These are phyloP conservation scores for Chrysomallon squamiferum DNA, from an alignment of 1,140 invertebrate species.

Conservation along the genomic window DNA sequence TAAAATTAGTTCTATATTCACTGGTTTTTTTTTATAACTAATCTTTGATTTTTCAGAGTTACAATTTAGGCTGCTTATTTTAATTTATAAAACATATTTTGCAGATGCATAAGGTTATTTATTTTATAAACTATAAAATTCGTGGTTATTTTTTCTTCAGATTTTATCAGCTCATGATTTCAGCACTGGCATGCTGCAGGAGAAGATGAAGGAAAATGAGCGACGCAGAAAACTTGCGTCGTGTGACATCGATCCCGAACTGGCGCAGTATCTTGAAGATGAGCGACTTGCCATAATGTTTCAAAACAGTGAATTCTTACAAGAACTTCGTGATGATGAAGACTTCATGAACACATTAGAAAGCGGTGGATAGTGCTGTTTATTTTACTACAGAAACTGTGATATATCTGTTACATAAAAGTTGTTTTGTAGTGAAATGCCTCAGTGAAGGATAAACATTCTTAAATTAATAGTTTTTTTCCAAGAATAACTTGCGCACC, in stretches of 20 bases:
- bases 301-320: conserved; percentile 93
- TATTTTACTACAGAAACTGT: neutral
- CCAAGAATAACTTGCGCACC: neutral
- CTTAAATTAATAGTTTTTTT: neutral
- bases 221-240: conserved; percentile 47
- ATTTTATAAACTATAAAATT: too few species aligned
- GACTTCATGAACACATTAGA: conserved; percentile 88
- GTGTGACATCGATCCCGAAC: conserved; percentile 63
- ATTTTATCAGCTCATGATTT: conserved; percentile 55
- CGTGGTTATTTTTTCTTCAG: too few species aligned
- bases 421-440: neutral
- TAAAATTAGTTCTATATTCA: too few species aligned
- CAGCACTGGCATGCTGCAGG: conserved; percentile 60
- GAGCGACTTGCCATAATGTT: conserved; percentile 82
- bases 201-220: conserved; percentile 65
- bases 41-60: too few species aligned
- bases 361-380: conserved; percentile 42
- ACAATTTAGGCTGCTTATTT: too few species aligned
- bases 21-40: too few species aligned
- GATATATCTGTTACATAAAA: neutral
- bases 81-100: too few species aligned
- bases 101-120: too few species aligned
- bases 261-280: conserved; percentile 68
- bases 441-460: neutral
- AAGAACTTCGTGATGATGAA: conserved; percentile 84